A percentile compares a stretch with the other conserved stretches of the same genome.
Conservation (phyloP, 2,888 invertebrate species). For the Epinotia brunnichana region DNA sequence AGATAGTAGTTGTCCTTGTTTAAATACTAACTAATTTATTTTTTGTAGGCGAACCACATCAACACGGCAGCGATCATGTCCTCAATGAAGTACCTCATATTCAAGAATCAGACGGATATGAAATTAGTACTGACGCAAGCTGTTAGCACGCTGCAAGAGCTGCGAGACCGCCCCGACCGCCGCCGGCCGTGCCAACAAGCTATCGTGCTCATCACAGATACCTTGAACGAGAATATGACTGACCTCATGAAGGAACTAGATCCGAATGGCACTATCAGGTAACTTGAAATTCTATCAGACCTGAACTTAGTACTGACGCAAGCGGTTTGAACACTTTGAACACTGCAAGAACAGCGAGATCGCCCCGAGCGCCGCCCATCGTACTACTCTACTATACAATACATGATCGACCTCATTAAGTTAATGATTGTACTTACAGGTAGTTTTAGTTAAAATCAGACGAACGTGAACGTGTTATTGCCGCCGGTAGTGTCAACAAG, state of each 20-base stretch:
- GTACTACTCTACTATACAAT: too few species aligned
- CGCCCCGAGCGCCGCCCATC: too few species aligned
- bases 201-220: slow-evolving; percentile 74
- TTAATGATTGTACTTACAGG: too few species aligned
- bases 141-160: slow-evolving; percentile 60
- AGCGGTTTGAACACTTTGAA: too few species aligned
- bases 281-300: slow-evolving; percentile 6
- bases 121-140: slow-evolving; percentile 61
- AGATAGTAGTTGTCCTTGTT: too few species aligned
- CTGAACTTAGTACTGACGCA: neutral
- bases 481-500: too few species aligned
- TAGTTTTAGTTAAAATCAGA: too few species aligned
- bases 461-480: too few species aligned
- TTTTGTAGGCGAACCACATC: slow-evolving; percentile 73
- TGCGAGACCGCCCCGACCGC: slow-evolving; percentile 53
- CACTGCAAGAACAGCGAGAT: too few species aligned
- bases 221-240: slow-evolving; percentile 67
- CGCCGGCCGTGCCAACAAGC: slow-evolving; percentile 75
- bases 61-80: slow-evolving; percentile 78
- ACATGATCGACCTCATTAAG: too few species aligned
- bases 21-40: too few species aligned
- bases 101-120: slow-evolving; percentile 67
- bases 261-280: slow-evolving; percentile 71
- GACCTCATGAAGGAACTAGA: slow-evolving; percentile 63
- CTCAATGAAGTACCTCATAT: slow-evolving; percentile 57